Base-by-base conservation (phyloP, 2,888 invertebrate species). In the Drosophila siamana region DNA sequence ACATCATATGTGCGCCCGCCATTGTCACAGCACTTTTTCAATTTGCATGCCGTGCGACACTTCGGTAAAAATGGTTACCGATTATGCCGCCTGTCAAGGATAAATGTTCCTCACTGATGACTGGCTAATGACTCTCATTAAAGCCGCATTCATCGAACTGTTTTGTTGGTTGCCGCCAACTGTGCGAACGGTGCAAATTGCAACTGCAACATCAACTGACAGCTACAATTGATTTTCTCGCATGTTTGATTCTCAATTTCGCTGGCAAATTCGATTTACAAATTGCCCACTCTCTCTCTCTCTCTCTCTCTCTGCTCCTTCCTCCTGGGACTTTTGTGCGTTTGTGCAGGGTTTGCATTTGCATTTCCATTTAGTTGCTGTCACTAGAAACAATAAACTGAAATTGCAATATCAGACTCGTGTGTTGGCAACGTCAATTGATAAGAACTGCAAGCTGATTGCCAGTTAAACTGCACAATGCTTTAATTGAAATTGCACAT, bases 101-200 rank as follows among this genome's bases (percentile, higher is more conserved):
- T n/a, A n/a, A n/a, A n/a, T n/a, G n/a, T n/a, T n/a, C n/a, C n/a
- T n/a, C n/a, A n/a, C n/a, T n/a, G n/a, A n/a, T n/a, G n/a, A n/a
- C 38, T 38, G 59, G 30, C 67, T 79, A 85, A 81, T 82, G 69
- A 54, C 65, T 33, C 62, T 74, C 65, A 85, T 82, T 85, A 82
- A 74, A 55, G 64, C 57, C 33, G 48, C 54, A 77, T 74, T 78
- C 59, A 65, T 60, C 44, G n/a, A n/a, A n/a, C n/a, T n/a, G n/a
- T n/a, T n/a, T n/a, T n/a, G n/a, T n/a, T n/a, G n/a, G n/a, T n/a
- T n/a, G 33, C 57, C 46, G 68, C 48, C 71, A 54, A 54, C 38
- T 26, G 54, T 40, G 36, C 24, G n/a, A 24, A 24, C 24, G 4
- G 24, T 24, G 7, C 48, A 60, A 33, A 55, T 70, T 67, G 65